These are phyloP conservation scores for Tichodroma muraria DNA, from an alignment of 2,113 vertebrate genomes.

Conservation along the genomic window DNA sequence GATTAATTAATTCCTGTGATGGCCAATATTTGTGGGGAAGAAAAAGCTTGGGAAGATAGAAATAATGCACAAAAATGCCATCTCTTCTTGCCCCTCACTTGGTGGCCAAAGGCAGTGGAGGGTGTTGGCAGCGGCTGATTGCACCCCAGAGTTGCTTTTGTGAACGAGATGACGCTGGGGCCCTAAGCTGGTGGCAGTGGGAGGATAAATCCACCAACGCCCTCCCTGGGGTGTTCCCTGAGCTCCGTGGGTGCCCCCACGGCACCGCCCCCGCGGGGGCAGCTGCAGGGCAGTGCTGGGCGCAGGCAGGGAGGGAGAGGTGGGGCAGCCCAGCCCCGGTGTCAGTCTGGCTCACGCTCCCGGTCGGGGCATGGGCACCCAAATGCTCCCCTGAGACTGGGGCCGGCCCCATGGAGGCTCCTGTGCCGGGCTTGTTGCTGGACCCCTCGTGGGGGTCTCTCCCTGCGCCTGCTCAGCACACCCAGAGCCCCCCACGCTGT, in stretches of 20 bases:
- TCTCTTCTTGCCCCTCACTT: background rate
- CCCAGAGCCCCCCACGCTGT: background rate
- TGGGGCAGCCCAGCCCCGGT: background rate
- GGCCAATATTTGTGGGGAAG: constrained; percentile 37
- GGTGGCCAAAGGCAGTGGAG: background rate
- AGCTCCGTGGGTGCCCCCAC: rapidly evolving
- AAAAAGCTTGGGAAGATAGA: background rate
- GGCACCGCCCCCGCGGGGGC: too few species aligned
- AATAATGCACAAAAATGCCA: background rate
- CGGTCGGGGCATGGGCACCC: too few species aligned
- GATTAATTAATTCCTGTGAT: constrained; percentile 51
- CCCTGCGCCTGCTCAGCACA: background rate
- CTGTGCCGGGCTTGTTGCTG: background rate
- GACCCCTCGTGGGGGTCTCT: background rate
- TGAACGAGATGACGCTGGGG: background rate
- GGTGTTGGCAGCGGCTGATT: background rate
- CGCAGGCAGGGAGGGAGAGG: background rate
- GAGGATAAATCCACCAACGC: rapidly evolving
- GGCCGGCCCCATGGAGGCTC: background rate
- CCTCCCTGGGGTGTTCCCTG: background rate
- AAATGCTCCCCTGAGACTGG: too few species aligned
- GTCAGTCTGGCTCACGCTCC: too few species aligned
- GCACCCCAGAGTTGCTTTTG: background rate
- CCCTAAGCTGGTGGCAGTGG: rapidly evolving
- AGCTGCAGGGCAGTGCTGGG: background rate